phyloP scores from a whole-genome alignment of 2,888 invertebrate species.

The Mimachlamys varia region DNA sequence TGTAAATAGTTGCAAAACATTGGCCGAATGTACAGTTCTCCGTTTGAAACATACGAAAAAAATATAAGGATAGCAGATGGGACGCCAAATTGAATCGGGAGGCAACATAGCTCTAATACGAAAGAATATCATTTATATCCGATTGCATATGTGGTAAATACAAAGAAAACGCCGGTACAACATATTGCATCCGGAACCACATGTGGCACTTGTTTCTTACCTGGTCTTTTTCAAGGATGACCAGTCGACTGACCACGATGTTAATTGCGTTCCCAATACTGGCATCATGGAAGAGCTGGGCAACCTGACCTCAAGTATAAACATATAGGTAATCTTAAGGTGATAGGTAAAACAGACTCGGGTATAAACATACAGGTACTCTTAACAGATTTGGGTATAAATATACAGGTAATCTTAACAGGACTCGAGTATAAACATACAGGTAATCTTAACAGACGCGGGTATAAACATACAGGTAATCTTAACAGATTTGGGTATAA shows the following conservation, averaged over 20 bases:
- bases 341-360: background rate
- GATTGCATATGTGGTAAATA: no score
- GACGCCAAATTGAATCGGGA: background rate
- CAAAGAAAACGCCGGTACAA: no score
- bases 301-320: constrained; percentile 74
- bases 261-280: constrained; percentile 95
- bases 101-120: background rate
- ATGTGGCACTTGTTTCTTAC: constrained; percentile 57
- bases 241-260: constrained; percentile 92
- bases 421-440: background rate
- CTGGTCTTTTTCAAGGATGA: constrained; percentile 87
- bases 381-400: background rate
- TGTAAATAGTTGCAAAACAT: no score
- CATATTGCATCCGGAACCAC: no score
- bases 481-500: background rate
- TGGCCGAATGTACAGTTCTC: no score
- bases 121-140: no score
- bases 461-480: background rate
- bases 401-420: background rate
- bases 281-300: constrained; percentile 83
- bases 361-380: background rate
- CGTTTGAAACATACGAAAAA: no score
- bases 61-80: no score
- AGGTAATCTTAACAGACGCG: background rate
- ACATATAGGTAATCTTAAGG: constrained; percentile 32